phyloP scores from a whole-genome alignment of 1,140 invertebrate genomes.

The Diuraphis noxia region DNA sequence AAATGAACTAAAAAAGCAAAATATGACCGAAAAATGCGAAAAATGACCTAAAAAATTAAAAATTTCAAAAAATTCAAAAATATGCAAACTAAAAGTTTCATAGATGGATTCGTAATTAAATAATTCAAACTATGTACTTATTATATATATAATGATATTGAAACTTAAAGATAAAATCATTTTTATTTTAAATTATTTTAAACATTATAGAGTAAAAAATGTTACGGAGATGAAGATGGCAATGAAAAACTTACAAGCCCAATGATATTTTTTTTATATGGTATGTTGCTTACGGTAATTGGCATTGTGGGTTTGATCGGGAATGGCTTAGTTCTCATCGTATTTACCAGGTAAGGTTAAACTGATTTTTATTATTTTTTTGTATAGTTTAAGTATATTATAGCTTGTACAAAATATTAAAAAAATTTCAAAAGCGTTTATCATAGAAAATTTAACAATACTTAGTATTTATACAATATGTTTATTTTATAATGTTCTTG shows the following conservation, averaged over 20 bases:
- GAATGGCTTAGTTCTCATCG: slow-evolving; percentile 60
- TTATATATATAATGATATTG: background rate
- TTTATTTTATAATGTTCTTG: background rate
- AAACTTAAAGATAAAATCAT: background rate
- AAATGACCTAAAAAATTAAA: no score
- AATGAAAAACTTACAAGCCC: background rate
- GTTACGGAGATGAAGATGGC: background rate
- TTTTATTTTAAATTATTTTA: background rate
- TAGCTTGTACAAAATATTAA: no score
- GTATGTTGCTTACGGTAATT: slow-evolving; percentile 58
- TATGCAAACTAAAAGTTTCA: no score
- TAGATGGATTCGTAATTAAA: no score
- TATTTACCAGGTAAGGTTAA: slow-evolving; percentile 60
- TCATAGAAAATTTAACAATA: background rate
- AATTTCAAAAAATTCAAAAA: no score
- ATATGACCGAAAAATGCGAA: no score
- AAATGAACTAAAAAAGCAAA: no score
- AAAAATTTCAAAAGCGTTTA: background rate
- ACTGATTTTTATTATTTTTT: background rate
- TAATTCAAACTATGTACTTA: no score
- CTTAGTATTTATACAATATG: background rate
- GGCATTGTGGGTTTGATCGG: slow-evolving; percentile 59
- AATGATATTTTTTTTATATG: slow-evolving; percentile 58
- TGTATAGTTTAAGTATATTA: background rate
- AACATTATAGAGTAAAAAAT: slow-evolving; percentile 25